Conservation (phyloP, 2,113 vertebrate genomes). For the Pampusana beccarii region DNA sequence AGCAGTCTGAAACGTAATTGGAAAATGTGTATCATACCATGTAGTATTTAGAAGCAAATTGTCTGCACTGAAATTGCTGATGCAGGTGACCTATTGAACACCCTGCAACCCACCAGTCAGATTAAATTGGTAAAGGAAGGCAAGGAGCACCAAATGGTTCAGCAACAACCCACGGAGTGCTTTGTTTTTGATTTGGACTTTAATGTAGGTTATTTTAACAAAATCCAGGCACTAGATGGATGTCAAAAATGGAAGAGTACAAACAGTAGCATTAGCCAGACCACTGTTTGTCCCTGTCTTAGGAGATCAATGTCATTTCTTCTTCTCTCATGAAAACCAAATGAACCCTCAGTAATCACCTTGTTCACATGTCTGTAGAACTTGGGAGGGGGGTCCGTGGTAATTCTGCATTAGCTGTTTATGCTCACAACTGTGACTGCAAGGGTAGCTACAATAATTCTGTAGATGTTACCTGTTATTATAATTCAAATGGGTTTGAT, state of each 20-base stretch:
- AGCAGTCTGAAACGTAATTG: conserved; percentile 11
- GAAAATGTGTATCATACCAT: conserved; percentile 24
- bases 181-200: not conserved
- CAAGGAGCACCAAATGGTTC: not conserved
- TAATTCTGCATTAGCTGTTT: not conserved
- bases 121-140: not conserved
- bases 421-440: not conserved
- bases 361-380: not conserved
- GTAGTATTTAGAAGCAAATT: conserved; percentile 21
- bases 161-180: not conserved
- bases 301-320: not conserved
- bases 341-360: not conserved
- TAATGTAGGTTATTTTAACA: not conserved
- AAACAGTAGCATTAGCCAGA: not conserved
- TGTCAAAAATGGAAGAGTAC: not conserved
- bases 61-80: conserved; percentile 45
- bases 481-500: not conserved
- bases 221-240: not conserved
- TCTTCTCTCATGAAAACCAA: conserved; percentile 4
- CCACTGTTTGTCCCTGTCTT: not conserved
- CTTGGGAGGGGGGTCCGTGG: not conserved
- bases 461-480: not conserved
- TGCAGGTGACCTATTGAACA: conserved; percentile 40
- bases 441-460: not conserved
- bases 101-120: not conserved